Base-by-base conservation (phyloP, 2,113 vertebrate genomes). In the Pteropus alecto region DNA sequence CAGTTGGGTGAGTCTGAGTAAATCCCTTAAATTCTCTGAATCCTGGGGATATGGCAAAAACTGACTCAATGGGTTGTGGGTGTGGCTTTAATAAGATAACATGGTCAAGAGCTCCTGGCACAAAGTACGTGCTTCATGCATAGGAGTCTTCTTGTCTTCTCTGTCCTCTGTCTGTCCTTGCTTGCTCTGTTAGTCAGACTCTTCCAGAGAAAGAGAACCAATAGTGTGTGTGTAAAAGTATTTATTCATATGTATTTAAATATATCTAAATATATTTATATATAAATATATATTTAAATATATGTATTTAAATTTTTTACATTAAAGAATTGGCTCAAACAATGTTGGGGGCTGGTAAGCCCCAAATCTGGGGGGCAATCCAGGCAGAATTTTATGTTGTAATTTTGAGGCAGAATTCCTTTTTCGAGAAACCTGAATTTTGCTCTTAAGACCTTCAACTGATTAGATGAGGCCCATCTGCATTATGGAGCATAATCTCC, bases 61-160 rank as follows among this genome's bases (percentile, higher is more conserved):
- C 35, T 65, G 61, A 19, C 54, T 88, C 56, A 35, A 0, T n/a
- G 54, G 33, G 56, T 48, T 10, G 54, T 5, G 21, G 22, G 56
- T 48, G 65, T 76, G 67, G 13, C 15, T 61, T 54, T 54, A 22
- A 22, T 2, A 9, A 43, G 35, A 11, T 12, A 21, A n/a, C 35
- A 18, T 0, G 2, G 22, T 15, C 5, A 3, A n/a, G 60, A 79
- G 28, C 3, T 61, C 5, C 30, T 2, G 41, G 38, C 0, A 0
- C 41, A 2, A 6, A 35, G 7, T 30, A 70, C 6, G 28, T 2
- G 35, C 24, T 28, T 71, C 35, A 12, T 12, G 12, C 30, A 19
- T 2, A 0, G 6, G 35, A 10, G 24, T 7, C 4, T 22, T 51
- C 71, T 7, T 7, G 30, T 43, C 24, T 13, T 84, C 9, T 63